phyloP scores from a whole-genome alignment of 2,113 vertebrate species.

The Anser cygnoides region DNA sequence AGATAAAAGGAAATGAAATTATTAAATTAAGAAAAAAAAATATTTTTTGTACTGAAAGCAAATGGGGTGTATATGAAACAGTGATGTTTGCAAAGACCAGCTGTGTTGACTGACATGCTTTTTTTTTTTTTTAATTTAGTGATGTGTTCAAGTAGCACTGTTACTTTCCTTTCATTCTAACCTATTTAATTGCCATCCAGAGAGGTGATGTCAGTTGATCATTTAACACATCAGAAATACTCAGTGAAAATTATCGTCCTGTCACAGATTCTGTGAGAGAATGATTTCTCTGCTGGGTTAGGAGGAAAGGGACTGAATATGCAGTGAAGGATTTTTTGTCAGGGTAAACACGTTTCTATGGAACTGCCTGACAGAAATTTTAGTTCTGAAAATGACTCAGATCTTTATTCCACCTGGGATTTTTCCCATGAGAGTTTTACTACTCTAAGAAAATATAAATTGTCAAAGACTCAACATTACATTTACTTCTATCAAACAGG shows the following conservation, averaged over 20 bases:
- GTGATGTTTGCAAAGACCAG: not conserved
- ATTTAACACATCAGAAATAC: slow-evolving; percentile 20
- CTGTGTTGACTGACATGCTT: not conserved
- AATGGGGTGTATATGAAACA: not conserved
- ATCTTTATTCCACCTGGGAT: not conserved
- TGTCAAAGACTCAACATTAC: not conserved
- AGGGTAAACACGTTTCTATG: not conserved
- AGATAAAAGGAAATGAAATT: not conserved
- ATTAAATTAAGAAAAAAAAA: not conserved
- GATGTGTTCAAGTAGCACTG: not conserved
- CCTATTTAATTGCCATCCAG: slow-evolving; percentile 13
- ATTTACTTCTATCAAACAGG: not conserved
- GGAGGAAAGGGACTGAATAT: not conserved
- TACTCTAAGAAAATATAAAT: not conserved
- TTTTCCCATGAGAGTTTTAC: not conserved
- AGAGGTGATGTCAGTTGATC: slow-evolving; percentile 5
- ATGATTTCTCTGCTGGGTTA: not conserved
- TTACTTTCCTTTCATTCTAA: not conserved
- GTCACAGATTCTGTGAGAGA: slow-evolving; percentile 2
- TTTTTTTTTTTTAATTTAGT: not conserved
- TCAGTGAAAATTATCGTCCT: slow-evolving; percentile 35
- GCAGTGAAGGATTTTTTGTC: slow-evolving; percentile 3
- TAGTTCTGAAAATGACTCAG: not conserved
- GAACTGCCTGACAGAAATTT: slow-evolving; percentile 1
- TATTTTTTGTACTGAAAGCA: not conserved